A percentile compares a stretch with the other conserved stretches of the same genome.
Conservation (phyloP, 2,888 invertebrate genomes). For the Gisinianus flammeolus region DNA sequence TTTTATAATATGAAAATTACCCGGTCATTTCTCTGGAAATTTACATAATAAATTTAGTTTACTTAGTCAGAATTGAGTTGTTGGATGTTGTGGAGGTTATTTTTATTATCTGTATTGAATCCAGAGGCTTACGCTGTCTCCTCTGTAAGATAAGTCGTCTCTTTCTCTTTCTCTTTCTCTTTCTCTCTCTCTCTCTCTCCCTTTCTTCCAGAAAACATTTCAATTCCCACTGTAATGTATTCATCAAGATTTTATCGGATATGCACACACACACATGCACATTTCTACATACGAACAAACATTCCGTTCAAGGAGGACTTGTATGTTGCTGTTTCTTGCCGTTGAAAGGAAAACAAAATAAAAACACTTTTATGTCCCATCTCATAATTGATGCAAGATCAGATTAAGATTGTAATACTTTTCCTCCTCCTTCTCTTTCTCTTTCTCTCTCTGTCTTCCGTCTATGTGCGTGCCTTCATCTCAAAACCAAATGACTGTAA, state of each 20-base stretch:
- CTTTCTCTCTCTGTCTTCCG: not conserved
- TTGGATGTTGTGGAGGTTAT: not conserved
- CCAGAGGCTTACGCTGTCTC: too few species aligned
- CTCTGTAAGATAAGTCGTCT: too few species aligned
- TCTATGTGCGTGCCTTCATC: not conserved
- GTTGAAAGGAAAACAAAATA: conserved; percentile 14
- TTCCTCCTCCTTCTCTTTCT: not conserved
- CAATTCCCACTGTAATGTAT: conserved; percentile 12
- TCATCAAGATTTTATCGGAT: conserved; percentile 27
- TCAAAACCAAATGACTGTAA: too few species aligned
- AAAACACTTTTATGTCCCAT: conserved; percentile 16
- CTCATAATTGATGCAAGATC: conserved; percentile 27
- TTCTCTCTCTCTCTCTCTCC: not conserved
- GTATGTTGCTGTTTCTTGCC: not conserved
- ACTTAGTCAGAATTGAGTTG: conserved; percentile 5
- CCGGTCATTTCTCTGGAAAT: conserved; percentile 10
- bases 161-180: not conserved
- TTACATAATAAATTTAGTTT: conserved; percentile 27
- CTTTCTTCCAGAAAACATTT: not conserved
- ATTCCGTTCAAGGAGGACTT: not conserved
- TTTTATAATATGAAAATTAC: not conserved
- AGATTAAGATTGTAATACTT: conserved; percentile 19
- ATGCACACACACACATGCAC: not conserved
- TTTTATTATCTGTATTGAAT: too few species aligned
- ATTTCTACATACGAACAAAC: too few species aligned